Conservation (phyloP, 2,113 vertebrate species). For the mouse (Mus musculus) region GRCm39 chr16:71047001-71047500, state of each 20-base stretch:
- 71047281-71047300: background rate
- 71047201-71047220: background rate
- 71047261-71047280: too few relatives aligned
- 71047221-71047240: background rate
- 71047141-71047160: background rate
- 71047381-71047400: too few relatives aligned
- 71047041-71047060: too few relatives aligned
- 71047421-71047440: background rate
- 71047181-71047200: background rate
- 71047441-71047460: too few relatives aligned
- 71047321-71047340: background rate
- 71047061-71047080: background rate
- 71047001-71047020: too few relatives aligned
- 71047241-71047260: background rate
- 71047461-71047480: too few relatives aligned
- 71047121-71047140: background rate
- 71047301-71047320: too few relatives aligned
- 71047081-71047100: background rate
- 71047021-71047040: too few relatives aligned
- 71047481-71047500: too few relatives aligned
- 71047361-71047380: too few relatives aligned
- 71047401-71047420: background rate
- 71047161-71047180: background rate
- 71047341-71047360: too few relatives aligned
- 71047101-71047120: background rate